Conservation (phyloP, 2,888 invertebrate genomes). For the Pseudolycoriella hygida region DNA sequence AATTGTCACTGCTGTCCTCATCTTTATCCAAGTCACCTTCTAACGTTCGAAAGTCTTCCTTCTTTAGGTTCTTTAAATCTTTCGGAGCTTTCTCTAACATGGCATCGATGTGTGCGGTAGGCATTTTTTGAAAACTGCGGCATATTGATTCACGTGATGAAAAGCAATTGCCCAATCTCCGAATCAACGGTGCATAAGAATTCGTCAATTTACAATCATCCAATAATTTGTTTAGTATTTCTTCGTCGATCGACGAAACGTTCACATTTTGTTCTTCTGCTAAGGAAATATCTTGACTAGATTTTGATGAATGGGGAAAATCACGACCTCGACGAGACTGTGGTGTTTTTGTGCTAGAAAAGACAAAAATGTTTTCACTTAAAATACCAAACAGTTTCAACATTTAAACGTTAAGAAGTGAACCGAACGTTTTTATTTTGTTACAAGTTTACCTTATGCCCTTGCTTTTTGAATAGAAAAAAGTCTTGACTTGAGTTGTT, state of each 20-base stretch:
- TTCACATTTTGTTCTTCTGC: too few species aligned
- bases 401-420: too few species aligned
- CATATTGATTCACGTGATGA: conserved; percentile 47
- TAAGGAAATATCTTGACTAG: background rate
- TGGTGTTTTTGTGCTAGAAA: too few species aligned
- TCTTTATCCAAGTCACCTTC: conserved; percentile 78
- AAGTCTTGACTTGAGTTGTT: too few species aligned
- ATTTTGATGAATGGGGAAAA: background rate
- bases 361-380: too few species aligned
- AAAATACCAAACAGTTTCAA: too few species aligned
- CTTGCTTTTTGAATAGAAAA: too few species aligned
- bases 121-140: conserved; percentile 45
- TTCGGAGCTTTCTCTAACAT: conserved; percentile 33
- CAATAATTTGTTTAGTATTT: conserved; percentile 53
- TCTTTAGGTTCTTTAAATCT: conserved; percentile 31
- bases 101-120: conserved; percentile 32
- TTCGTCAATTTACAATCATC: conserved; percentile 51
- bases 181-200: conserved; percentile 51
- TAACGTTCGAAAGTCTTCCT: conserved; percentile 52
- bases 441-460: too few species aligned
- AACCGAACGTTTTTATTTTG: too few species aligned
- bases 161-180: conserved; percentile 63
- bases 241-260: conserved; percentile 49
- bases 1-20: conserved; percentile 45
- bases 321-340: background rate